Evolutionary conservation across 1,140 invertebrate species (phyloP), one percentile per base, ranked within the genome.

Genomic region (Nasonia longicornis): DNA sequence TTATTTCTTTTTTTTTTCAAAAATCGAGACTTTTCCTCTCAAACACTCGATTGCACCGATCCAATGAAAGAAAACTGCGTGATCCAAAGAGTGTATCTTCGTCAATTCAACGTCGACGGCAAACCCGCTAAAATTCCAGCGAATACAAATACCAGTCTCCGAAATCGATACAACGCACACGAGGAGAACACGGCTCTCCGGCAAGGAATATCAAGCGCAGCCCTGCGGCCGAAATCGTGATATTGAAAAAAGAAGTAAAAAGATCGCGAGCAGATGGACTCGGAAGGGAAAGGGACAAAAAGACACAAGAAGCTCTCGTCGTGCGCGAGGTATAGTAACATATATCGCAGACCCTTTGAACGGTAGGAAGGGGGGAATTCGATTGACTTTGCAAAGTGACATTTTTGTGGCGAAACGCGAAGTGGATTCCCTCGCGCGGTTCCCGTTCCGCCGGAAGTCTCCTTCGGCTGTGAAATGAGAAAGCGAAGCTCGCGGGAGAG

Each of bases 401-500:
- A 69, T 83, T 82, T 80, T 75, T 75, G 72, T 75, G 80, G 73
- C 69, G 7, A 42, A 70, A 79, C 66, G 66, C 45, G 63, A 81
- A 85, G 83, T 79, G 78, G 83, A 84, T 82, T 85, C 79, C 84
- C 76, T 45, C 71, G 48, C 63, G 74, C n/a, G 26, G 52, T 42
- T 82, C 78, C 52, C 31, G 79, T 83, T 84, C 79, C 83, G 74
- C 29, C 84, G 85, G 83, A 86, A 86, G 82, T 85, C 82, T 80
- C 77, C 83, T 81, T 84, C 83, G 83, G 84, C 82, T 85, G 83
- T 77, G 77, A 85, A 86, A 86, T 84, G 83, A 85, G 83, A 86
- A 85, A 87, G 83, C 82, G 35, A 67, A 67, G 38, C 20, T 26
- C 3, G 11, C 26, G 35, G 20, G 45, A 38, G 10, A 38, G 20